Conservation (phyloP, 2,113 vertebrate genomes). For the Probosciger aterrimus region DNA sequence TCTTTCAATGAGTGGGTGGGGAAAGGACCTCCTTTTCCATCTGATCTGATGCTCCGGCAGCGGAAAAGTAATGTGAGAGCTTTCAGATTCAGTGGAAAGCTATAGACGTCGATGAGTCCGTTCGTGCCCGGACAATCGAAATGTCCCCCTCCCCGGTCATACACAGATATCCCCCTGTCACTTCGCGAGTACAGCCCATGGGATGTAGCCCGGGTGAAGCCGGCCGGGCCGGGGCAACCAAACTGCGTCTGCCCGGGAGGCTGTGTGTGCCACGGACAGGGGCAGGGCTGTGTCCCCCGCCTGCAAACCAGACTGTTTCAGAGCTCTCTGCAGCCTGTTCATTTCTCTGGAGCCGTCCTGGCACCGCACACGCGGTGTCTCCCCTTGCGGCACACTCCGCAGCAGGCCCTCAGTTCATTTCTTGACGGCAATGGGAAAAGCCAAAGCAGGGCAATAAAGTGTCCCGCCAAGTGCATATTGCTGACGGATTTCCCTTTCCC, state of each 20-base stretch:
- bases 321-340: not conserved
- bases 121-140: not conserved
- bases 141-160: too few species aligned
- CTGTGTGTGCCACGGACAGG: not conserved
- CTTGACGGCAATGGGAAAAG: not conserved
- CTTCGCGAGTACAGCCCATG: not conserved
- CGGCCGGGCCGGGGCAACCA: not conserved
- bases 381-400: fast-evolving
- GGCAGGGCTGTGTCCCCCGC: fast-evolving
- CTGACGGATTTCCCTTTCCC: not conserved
- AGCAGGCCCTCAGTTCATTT: not conserved
- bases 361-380: not conserved
- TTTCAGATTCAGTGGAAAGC: not conserved
- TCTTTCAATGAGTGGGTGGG: not conserved
- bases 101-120: not conserved
- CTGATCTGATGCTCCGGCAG: not conserved
- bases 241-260: not conserved
- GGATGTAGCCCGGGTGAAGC: not conserved
- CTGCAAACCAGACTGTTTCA: not conserved
- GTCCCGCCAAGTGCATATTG: not conserved
- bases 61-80: not conserved
- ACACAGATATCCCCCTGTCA: too few species aligned
- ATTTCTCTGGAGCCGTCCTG: too few species aligned
- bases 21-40: not conserved
- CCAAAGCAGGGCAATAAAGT: not conserved